A percentile compares a stretch with the other conserved stretches of the same genome.
Evolutionary conservation across 2,797 vertebrate species (phyloP).

Genomic region (Pogoniulus pusillus): DNA sequence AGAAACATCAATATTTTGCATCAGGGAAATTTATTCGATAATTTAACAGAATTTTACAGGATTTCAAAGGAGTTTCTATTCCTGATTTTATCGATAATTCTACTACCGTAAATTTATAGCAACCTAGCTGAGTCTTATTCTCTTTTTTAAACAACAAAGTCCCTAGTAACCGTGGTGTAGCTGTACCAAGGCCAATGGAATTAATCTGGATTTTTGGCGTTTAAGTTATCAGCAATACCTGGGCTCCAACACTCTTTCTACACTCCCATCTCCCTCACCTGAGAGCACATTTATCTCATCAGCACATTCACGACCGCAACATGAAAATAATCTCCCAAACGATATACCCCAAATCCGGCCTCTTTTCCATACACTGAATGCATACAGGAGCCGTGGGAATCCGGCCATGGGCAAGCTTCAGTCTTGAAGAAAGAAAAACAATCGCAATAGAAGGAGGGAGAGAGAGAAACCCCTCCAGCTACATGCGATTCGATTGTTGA

Average conservation of each 20-base stretch:
- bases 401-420: not conserved
- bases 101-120: not conserved
- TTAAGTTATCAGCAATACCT: not conserved
- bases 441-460: not conserved
- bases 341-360: not conserved
- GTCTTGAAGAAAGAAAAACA: not conserved
- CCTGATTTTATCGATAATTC: not conserved
- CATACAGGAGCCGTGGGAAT: not conserved
- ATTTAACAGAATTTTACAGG: not conserved
- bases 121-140: not conserved
- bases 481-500: conserved; percentile 16
- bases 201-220: not conserved
- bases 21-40: not conserved
- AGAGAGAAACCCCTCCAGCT: not conserved
- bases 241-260: not conserved
- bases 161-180: not conserved
- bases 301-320: not conserved
- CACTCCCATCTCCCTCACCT: not conserved
- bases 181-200: not conserved
- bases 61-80: not conserved
- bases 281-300: not conserved
- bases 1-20: not conserved
- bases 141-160: not conserved
- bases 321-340: not conserved
- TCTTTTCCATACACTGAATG: not conserved